A percentile compares a stretch with the other conserved stretches of the same genome.
These are phyloP conservation scores for Aphidius ervi DNA, from an alignment of 1,140 invertebrate genomes.

Conservation along the genomic window DNA sequence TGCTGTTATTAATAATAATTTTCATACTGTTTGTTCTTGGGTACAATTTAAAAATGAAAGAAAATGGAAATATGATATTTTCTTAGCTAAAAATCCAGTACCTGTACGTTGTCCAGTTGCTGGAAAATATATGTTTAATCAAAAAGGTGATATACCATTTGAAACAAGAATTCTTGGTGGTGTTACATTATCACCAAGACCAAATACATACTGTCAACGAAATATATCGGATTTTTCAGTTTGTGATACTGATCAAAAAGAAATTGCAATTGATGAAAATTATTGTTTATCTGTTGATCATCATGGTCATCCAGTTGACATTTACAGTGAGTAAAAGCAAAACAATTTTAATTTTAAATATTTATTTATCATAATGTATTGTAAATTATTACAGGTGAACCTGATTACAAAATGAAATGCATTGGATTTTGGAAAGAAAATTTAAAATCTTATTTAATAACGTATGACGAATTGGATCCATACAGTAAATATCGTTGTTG, in stretches of 20 bases:
- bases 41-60: slow-evolving; percentile 82
- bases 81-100: slow-evolving; percentile 84
- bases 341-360: not conserved
- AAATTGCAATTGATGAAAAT: slow-evolving; percentile 88
- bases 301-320: slow-evolving; percentile 86
- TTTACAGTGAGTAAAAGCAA: slow-evolving; percentile 67
- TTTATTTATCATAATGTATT: not conserved
- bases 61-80: slow-evolving; percentile 85
- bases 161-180: slow-evolving; percentile 90
- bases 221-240: slow-evolving; percentile 94
- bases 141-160: slow-evolving; percentile 82
- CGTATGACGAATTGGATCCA: slow-evolving; percentile 93
- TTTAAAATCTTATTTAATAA: slow-evolving; percentile 93
- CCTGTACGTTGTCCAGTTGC: slow-evolving; percentile 92
- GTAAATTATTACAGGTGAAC: slow-evolving; percentile 62
- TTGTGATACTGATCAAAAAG: slow-evolving; percentile 90
- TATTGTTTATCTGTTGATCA: slow-evolving; percentile 96
- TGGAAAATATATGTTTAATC: slow-evolving; percentile 91
- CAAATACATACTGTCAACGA: slow-evolving; percentile 88
- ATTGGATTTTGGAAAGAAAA: slow-evolving; percentile 98
- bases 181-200: slow-evolving; percentile 87
- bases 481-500: slow-evolving; percentile 95
- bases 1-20: slow-evolving; percentile 84
- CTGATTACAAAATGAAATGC: slow-evolving; percentile 95
- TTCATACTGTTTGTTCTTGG: slow-evolving; percentile 90